These are phyloP conservation scores for Micromussa lordhowensis DNA, from an alignment of 92 coral and sea anemone species.

Conservation along the genomic window DNA sequence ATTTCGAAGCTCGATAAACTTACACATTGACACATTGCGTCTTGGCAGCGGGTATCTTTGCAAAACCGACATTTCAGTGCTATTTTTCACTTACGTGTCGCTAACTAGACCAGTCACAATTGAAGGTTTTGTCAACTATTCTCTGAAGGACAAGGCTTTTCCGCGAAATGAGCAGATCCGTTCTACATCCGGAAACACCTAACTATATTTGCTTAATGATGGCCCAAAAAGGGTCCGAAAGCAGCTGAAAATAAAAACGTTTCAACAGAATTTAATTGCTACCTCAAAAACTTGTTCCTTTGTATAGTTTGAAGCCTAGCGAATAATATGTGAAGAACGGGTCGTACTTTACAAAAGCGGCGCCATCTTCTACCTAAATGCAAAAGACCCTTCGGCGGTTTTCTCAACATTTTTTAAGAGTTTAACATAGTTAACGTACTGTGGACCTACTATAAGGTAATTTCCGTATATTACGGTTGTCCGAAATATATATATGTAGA, in stretches of 20 bases:
- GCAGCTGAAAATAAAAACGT: not conserved
- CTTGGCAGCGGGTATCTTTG: not conserved
- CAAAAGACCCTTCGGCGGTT: not conserved
- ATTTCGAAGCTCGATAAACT: not conserved
- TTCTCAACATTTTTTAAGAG: too few species aligned
- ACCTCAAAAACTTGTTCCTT: not conserved
- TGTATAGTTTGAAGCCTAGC: not conserved
- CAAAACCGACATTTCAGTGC: not conserved
- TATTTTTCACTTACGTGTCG: not conserved
- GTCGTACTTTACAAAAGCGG: too few species aligned
- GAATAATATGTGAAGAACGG: not conserved
- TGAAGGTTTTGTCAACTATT: too few species aligned
- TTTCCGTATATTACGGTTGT: too few species aligned
- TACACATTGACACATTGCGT: not conserved
- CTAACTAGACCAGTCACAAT: not conserved
- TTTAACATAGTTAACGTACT: too few species aligned
- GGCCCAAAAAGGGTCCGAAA: not conserved
- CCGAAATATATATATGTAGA: too few species aligned
- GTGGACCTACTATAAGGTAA: too few species aligned
- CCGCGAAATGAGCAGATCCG: not conserved
- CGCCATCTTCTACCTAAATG: too few species aligned
- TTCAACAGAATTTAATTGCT: not conserved
- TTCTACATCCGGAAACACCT: not conserved
- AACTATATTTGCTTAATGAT: not conserved
- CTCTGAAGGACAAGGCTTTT: not conserved